Conservation (phyloP, 1,140 invertebrate species). For the Bombyx mori region DNA sequence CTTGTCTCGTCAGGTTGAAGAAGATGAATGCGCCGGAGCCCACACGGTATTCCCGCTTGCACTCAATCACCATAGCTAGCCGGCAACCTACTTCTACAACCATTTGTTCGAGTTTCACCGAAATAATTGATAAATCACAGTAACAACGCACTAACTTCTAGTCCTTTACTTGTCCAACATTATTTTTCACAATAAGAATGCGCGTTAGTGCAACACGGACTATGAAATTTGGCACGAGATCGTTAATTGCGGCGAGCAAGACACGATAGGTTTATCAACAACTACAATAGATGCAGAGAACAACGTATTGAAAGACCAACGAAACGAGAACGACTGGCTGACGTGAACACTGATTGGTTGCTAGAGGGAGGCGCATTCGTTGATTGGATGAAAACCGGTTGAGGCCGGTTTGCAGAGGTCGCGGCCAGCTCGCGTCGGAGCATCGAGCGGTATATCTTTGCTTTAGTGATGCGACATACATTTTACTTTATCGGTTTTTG, state of each 20-base stretch:
- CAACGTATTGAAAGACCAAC: slow-evolving; percentile 27
- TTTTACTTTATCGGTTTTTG: slow-evolving; percentile 33
- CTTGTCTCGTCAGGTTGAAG: slow-evolving; percentile 61
- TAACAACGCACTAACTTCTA: slow-evolving; percentile 1
- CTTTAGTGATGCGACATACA: slow-evolving; percentile 40
- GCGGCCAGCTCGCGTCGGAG: slow-evolving; percentile 52
- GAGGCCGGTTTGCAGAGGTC: slow-evolving; percentile 50
- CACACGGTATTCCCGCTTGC: slow-evolving; percentile 36
- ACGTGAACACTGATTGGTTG: slow-evolving; percentile 55
- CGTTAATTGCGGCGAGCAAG: slow-evolving; percentile 14
- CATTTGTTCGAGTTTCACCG: slow-evolving; percentile 37
- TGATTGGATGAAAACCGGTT: slow-evolving; percentile 60
- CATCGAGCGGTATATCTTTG: slow-evolving; percentile 34
- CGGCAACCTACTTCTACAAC: slow-evolving; percentile 44
- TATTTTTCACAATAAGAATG: slow-evolving; percentile 21
- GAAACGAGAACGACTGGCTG: slow-evolving; percentile 42
- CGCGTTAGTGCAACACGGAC: background rate
- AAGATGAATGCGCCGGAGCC: slow-evolving; percentile 57
- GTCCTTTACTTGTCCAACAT: slow-evolving; percentile 63
- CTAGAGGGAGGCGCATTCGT: slow-evolving; percentile 38
- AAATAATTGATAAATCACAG: background rate
- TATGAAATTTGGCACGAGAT: background rate
- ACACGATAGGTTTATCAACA: slow-evolving; percentile 35
- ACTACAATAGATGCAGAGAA: slow-evolving; percentile 28
- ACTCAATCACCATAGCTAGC: slow-evolving; percentile 56